Conservation (phyloP, 2,888 invertebrate genomes). For the Scelioninae gen. 2 region DNA sequence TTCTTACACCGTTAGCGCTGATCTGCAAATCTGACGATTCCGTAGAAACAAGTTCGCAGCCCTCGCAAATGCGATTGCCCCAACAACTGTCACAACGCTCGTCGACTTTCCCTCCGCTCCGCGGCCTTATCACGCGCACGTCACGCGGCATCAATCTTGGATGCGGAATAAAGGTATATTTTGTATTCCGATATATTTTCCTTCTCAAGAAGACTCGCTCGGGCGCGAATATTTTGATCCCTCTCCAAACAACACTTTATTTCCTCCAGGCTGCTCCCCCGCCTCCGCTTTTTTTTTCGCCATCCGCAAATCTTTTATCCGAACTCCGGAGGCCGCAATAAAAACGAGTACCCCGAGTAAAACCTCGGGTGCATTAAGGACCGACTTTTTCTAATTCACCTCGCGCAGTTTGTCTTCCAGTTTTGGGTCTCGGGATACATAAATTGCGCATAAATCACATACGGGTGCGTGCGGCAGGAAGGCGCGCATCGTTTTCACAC, state of each 20-base stretch:
- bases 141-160: constrained; percentile 42
- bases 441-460: constrained; percentile 70
- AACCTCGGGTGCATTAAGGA: constrained; percentile 27
- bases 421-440: constrained; percentile 63
- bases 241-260: constrained; percentile 10
- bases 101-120: constrained; percentile 54
- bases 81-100: constrained; percentile 57
- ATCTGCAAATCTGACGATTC: constrained; percentile 62
- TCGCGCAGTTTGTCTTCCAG: constrained; percentile 50
- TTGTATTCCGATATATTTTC: constrained; percentile 17
- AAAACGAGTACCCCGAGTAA: constrained; percentile 6
- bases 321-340: not conserved
- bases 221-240: not conserved
- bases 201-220: constrained; percentile 7
- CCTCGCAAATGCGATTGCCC: constrained; percentile 63
- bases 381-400: constrained; percentile 38
- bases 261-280: constrained; percentile 19
- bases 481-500: constrained; percentile 49
- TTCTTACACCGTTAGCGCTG: constrained; percentile 60
- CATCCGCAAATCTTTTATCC: constrained; percentile 4
- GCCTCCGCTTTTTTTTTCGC: constrained; percentile 13
- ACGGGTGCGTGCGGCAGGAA: constrained; percentile 50
- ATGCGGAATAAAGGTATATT: constrained; percentile 28
- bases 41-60: constrained; percentile 62
- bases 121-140: constrained; percentile 45